Evolutionary conservation across 2,113 vertebrate species (phyloP).

Genomic region (Brienomyrus longianalis): DNA sequence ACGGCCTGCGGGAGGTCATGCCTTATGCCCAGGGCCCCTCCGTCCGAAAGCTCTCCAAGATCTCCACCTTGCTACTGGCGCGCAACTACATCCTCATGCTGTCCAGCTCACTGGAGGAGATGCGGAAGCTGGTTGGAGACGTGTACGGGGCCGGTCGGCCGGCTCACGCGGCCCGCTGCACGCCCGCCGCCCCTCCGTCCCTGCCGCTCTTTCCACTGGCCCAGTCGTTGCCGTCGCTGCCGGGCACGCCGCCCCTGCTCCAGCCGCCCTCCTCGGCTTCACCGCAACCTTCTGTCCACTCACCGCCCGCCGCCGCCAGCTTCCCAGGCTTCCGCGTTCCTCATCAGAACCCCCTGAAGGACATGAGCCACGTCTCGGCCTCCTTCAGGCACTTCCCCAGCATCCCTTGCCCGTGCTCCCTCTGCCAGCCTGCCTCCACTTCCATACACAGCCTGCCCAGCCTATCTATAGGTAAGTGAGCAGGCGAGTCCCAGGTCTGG

Average conservation of each 20-base stretch:
- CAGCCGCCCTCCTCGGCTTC: constrained; percentile 41
- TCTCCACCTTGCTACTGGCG: constrained; percentile 69
- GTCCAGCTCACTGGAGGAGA: constrained; percentile 70
- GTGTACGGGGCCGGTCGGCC: constrained; percentile 56
- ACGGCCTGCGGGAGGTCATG: constrained; percentile 72
- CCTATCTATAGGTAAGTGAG: constrained; percentile 63
- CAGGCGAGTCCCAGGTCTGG: constrained; percentile 22
- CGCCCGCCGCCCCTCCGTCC: constrained; percentile 31
- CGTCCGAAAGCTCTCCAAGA: constrained; percentile 74
- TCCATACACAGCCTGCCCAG: constrained; percentile 56
- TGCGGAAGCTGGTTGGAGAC: constrained; percentile 69
- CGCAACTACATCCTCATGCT: constrained; percentile 77
- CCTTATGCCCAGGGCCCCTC: constrained; percentile 70
- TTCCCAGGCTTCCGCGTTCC: constrained; percentile 58
- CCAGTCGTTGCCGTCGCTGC: constrained; percentile 59
- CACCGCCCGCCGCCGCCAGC: constrained; percentile 46
- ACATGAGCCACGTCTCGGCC: constrained; percentile 54
- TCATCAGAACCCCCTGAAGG: constrained; percentile 56
- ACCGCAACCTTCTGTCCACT: constrained; percentile 38
- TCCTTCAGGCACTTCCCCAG: constrained; percentile 65
- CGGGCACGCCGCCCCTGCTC: constrained; percentile 39
- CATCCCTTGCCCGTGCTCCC: constrained; percentile 63
- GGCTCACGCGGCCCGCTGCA: constrained; percentile 45
- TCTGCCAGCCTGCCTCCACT: constrained; percentile 57
- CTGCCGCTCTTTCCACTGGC: constrained; percentile 58